Evolutionary conservation across 2,888 invertebrate species (phyloP).

Genomic region (Gerosis bhagava): DNA sequence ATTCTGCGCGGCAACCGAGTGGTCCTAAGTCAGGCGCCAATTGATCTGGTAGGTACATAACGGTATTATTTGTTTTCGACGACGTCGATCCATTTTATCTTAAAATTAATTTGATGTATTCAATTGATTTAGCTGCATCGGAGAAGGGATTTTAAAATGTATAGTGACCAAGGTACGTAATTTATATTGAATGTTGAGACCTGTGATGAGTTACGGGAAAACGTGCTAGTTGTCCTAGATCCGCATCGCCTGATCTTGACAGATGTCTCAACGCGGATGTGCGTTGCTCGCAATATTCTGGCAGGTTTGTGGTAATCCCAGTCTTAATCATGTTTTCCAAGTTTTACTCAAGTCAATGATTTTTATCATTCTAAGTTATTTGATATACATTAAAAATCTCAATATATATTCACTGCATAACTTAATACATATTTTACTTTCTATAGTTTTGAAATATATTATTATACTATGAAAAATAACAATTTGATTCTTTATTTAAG

Average conservation of each 20-base stretch:
- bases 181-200: too few species aligned
- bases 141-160: background rate
- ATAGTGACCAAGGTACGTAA: background rate
- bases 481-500: too few species aligned
- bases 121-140: background rate
- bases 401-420: too few species aligned
- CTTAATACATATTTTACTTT: too few species aligned
- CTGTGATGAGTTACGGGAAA: too few species aligned
- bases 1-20: constrained; percentile 42
- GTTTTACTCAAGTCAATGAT: too few species aligned
- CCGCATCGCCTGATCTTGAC: constrained; percentile 16
- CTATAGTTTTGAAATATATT: too few species aligned
- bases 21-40: constrained; percentile 47
- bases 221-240: constrained; percentile 3
- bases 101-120: background rate
- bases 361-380: too few species aligned
- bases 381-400: too few species aligned
- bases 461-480: too few species aligned
- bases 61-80: constrained; percentile 76
- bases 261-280: constrained; percentile 28
- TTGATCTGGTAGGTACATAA: constrained; percentile 67
- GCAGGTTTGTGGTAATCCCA: constrained; percentile 29
- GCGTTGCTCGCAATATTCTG: constrained; percentile 27
- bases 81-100: constrained; percentile 53
- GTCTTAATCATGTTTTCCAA: constrained; percentile 3